Evolutionary conservation across 2,797 vertebrate species (phyloP).

Genomic region (Adrianichthys oophorus): DNA sequence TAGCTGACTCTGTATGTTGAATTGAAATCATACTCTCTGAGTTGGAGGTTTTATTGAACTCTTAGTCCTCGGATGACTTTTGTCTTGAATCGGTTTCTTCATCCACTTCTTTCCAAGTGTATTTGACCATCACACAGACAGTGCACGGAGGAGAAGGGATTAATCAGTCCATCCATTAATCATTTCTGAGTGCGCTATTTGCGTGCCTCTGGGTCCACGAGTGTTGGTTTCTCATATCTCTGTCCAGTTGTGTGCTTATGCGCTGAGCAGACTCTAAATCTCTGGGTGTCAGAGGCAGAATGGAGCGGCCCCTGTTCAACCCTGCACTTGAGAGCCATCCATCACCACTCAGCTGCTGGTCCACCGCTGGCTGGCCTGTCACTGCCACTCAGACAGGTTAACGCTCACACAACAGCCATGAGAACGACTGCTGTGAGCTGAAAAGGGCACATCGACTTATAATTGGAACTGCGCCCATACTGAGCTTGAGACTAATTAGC

Average conservation of each 20-base stretch:
- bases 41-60: no score
- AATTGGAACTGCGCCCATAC: constrained; percentile 56
- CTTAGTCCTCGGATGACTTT: no score
- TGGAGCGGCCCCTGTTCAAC: constrained; percentile 45
- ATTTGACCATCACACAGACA: background rate
- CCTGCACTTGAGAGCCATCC: constrained; percentile 45
- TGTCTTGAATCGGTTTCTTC: no score
- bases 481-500: constrained; percentile 62
- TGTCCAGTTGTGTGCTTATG: constrained; percentile 3
- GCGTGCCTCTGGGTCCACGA: background rate
- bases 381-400: constrained; percentile 48
- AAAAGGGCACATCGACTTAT: constrained; percentile 65
- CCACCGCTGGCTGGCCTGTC: constrained; percentile 45
- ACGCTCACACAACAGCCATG: constrained; percentile 34
- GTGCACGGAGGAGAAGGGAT: background rate
- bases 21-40: no score
- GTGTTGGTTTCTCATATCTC: background rate
- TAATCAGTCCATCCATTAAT: background rate
- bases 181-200: background rate
- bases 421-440: constrained; percentile 48
- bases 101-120: background rate
- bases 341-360: constrained; percentile 61
- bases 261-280: background rate
- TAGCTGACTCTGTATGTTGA: no score
- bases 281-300: constrained; percentile 28